Evolutionary conservation across 2,888 invertebrate species (phyloP).

Genomic region (Apamea monoglypha): DNA sequence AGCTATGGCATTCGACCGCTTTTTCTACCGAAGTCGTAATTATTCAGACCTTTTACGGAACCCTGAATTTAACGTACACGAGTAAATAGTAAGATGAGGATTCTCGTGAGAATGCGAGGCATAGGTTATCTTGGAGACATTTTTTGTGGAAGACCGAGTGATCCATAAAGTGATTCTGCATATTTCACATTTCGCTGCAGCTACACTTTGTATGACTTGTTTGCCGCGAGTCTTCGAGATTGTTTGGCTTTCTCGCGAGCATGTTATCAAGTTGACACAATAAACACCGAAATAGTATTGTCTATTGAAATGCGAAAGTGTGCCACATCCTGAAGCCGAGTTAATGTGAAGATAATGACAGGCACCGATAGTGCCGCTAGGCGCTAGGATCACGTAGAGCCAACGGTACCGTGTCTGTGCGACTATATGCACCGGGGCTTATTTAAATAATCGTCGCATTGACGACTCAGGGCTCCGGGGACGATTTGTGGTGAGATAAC

Average conservation of each 20-base stretch:
- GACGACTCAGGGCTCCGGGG: slow-evolving; percentile 71
- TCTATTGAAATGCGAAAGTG: slow-evolving; percentile 76
- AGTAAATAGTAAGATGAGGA: slow-evolving; percentile 72
- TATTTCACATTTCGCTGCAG: slow-evolving; percentile 36
- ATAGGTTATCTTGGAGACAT: slow-evolving; percentile 50
- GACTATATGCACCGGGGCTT: slow-evolving; percentile 75
- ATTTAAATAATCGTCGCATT: slow-evolving; percentile 85
- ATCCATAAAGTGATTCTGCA: slow-evolving; percentile 44
- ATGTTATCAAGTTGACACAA: slow-evolving; percentile 60
- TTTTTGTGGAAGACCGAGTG: slow-evolving; percentile 45
- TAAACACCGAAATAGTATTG: slow-evolving; percentile 69
- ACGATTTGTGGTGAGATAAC: slow-evolving; percentile 74
- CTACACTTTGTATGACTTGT: slow-evolving; percentile 33
- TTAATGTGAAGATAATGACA: slow-evolving; percentile 83
- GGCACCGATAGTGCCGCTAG: slow-evolving; percentile 77
- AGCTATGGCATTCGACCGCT: slow-evolving; percentile 79
- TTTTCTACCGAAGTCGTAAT: slow-evolving; percentile 81
- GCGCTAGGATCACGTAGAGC: slow-evolving; percentile 84
- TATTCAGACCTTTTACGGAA: slow-evolving; percentile 86
- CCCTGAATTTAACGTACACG: slow-evolving; percentile 79
- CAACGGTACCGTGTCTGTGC: slow-evolving; percentile 81
- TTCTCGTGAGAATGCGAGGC: slow-evolving; percentile 59
- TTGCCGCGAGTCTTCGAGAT: slow-evolving; percentile 21
- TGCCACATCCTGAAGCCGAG: slow-evolving; percentile 83
- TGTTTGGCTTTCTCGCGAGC: slow-evolving; percentile 58